phyloP scores from a whole-genome alignment of 1,140 invertebrate species.

The Lepidurus arcticus region DNA sequence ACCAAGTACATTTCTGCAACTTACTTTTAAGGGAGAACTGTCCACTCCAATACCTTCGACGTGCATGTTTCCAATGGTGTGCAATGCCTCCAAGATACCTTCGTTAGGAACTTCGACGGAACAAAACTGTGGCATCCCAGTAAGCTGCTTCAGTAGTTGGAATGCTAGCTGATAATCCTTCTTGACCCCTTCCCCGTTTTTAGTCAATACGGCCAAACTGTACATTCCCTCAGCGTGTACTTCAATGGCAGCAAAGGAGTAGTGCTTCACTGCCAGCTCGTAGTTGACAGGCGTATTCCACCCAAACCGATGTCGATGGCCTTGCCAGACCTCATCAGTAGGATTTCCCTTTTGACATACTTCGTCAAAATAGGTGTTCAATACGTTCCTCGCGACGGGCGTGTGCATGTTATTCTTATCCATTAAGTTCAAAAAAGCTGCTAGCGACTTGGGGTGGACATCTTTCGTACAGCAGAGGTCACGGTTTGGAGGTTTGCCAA shows the following conservation, averaged over 20 bases:
- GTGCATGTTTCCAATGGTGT: not conserved
- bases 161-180: not conserved
- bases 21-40: not conserved
- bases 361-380: not conserved
- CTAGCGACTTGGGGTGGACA: not conserved
- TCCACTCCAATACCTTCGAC: not conserved
- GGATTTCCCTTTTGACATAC: not conserved
- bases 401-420: not conserved
- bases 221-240: slow-evolving; percentile 35
- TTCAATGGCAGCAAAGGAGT: slow-evolving; percentile 15
- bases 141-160: not conserved
- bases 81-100: not conserved
- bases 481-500: not conserved
- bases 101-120: not conserved
- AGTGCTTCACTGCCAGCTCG: not conserved
- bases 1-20: not conserved
- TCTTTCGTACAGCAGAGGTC: not conserved
- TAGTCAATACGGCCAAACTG: slow-evolving; percentile 31
- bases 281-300: not conserved
- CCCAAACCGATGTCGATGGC: not conserved
- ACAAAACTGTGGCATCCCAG: not conserved
- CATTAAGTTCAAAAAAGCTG: not conserved
- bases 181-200: slow-evolving; percentile 33
- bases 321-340: not conserved
- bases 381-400: not conserved